Conservation (phyloP, 1,140 invertebrate species). For the Oreohelix idahoensis region DNA sequence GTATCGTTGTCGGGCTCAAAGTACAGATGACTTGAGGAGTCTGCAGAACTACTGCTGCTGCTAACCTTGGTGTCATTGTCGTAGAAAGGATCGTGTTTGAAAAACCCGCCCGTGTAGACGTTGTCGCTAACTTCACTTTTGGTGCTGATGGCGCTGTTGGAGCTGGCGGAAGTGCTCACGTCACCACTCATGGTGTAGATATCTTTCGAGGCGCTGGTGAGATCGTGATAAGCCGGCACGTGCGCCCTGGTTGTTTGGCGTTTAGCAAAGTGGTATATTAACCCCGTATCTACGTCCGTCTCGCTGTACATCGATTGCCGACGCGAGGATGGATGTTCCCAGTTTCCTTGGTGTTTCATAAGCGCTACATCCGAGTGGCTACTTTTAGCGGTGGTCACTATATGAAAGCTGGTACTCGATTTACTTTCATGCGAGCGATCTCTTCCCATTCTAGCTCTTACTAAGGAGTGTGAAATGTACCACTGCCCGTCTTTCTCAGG, state of each 20-base stretch:
- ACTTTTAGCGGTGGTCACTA: not conserved
- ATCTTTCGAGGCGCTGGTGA: not conserved
- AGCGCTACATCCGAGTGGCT: constrained; percentile 20
- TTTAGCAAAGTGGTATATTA: constrained; percentile 24
- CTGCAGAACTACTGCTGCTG: constrained; percentile 13
- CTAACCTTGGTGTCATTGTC: constrained; percentile 4
- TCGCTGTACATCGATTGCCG: not conserved
- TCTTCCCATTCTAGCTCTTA: not conserved
- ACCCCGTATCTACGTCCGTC: constrained; percentile 30
- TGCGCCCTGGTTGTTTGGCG: not conserved
- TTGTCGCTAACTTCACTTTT: constrained; percentile 6
- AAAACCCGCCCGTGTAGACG: constrained; percentile 19
- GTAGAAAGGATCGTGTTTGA: constrained; percentile 23
- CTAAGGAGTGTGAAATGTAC: not conserved
- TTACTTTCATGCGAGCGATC: constrained; percentile 13
- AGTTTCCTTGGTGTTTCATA: not conserved
- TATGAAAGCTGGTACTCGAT: constrained; percentile 15
- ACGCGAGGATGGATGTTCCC: not conserved
- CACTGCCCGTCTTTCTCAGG: not conserved
- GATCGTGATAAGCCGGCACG: not conserved
- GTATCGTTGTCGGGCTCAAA: not conserved
- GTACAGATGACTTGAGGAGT: not conserved
- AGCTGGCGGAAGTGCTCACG: constrained; percentile 15
- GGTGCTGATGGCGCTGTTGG: constrained; percentile 19
- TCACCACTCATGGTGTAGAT: constrained; percentile 26